Evolutionary conservation across 2,113 vertebrate genomes (phyloP), one percentile per base, ranked within the genome.

Genomic region (Limnothrissa miodon): DNA sequence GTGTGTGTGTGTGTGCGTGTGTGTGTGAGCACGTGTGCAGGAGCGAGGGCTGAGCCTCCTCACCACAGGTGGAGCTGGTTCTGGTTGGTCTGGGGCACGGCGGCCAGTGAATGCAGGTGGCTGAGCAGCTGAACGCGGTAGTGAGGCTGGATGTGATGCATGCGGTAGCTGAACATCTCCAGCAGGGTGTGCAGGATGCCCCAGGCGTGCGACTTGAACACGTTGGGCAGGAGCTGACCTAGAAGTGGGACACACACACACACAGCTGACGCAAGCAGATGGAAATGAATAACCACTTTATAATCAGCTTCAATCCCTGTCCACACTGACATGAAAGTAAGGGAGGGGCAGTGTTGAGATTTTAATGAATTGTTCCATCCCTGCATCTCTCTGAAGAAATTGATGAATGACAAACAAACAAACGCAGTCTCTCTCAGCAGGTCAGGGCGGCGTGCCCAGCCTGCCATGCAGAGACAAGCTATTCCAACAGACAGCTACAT

Each of bases 131-230:
- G 98, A 56, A 99, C 97, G 81, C 98, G 91, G 91, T 99, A 99
- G 87, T 99, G 98, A 1, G 98, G 98, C 92, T 99, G 98, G 85
- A 99, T 99, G 90, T 99, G 98, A 86, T 99, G 98, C 98, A 99
- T 99, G 82, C 98, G 95, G 91, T 99, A 99, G 92, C 98, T 99
- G 87, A 99, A 99, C 98, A 99, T 99, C 93, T 99, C 98, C 81
- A 99, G 95, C 4, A 99, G 91, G 0, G 98, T 99, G 89, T 99
- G 98, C 85, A 99, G 93, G 90, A 99, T 99, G 45, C 98, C 98
- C 98, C 97, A 99, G 0, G 97, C 97, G 0, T 99, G 97, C 81
- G 96, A 99, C 89, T 99, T 99, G 82, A 99, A 99, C 56, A 99
- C 98, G 4, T 98, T 99, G 45, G 98, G 98, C 83, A 99, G 91